Evolutionary conservation across 92 coral and sea anemone species (phyloP), one percentile per base, ranked within the genome.

Genomic region (Scolanthus callimorphus): DNA sequence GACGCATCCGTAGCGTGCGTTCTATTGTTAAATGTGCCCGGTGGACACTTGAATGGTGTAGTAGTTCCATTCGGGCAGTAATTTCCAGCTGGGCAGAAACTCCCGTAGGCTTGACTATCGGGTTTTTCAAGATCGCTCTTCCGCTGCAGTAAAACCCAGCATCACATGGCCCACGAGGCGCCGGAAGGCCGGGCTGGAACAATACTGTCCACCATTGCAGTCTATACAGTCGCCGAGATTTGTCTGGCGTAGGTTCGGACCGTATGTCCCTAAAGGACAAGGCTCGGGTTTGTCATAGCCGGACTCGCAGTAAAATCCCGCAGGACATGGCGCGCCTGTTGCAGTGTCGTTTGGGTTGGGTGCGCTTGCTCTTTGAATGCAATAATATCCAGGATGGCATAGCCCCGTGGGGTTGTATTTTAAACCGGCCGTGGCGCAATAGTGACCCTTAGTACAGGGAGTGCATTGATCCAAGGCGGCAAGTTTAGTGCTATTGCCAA

Each of bases 41-140:
- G 99, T 0, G 99, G 96, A 59, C 99, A 94, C 63, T 94, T 94
- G 51, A 84, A 89, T 29, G 99, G 96, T 2, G 99, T 89, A 28
- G 99, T 83, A 25, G 96, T 88, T 24, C 75, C 81, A 26, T 48
- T 31, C 0, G 95, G 90, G 29, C 99, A 94, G 49, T 80, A 94
- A 65, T 77, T 83, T 20, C 99, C 99, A 2, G 57, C 55, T 12
- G 94, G 95, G 41, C 99, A 94, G 11, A 88, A 69, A 59, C 70
- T 85, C 15, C 99, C 99, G 51, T 86, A 90, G 28, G 75, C 37
- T 56, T 73, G 73, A 52, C 70, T 46, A 9, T 73, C 81, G 99
- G 99, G 63, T 94, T 85, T 11, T 91, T 80, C 59, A 63, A 64
- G 29, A 94, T 67, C 1, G 99, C 96, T 11, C 95, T 88, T 3